These are phyloP conservation scores for Epinephelus malabaricus DNA, from an alignment of 2,797 vertebrate genomes.

Conservation along the genomic window DNA sequence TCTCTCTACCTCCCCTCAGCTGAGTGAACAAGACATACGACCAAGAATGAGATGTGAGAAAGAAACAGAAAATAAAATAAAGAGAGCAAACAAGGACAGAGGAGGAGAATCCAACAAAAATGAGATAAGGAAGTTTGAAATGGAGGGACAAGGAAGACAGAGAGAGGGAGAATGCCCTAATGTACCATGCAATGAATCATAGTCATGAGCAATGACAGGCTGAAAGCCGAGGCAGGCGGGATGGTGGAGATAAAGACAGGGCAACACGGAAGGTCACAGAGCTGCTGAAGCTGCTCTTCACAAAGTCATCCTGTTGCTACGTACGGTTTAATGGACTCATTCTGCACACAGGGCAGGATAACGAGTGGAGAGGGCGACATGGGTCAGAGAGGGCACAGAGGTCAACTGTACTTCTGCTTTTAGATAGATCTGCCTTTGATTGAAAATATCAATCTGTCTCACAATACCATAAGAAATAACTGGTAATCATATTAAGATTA, in stretches of 20 bases:
- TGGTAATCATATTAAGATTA: background rate
- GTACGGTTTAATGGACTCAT: slow-evolving; percentile 24
- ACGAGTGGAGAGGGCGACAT: background rate
- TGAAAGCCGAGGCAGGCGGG: slow-evolving; percentile 27
- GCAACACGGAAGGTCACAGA: slow-evolving; percentile 36
- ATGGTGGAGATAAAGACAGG: slow-evolving; percentile 34
- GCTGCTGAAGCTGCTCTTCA: slow-evolving; percentile 14
- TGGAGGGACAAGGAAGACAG: background rate
- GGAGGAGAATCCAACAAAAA: slow-evolving; percentile 9
- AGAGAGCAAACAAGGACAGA: background rate
- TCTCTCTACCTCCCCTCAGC: background rate
- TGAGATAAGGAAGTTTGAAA: slow-evolving; percentile 11
- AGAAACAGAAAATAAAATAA: slow-evolving; percentile 2
- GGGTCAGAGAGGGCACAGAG: slow-evolving; percentile 1
- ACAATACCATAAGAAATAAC: background rate
- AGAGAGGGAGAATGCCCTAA: slow-evolving; percentile 3
- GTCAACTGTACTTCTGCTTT: slow-evolving; percentile 5
- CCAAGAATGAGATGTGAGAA: background rate
- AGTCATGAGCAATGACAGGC: slow-evolving; percentile 42
- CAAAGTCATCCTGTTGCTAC: slow-evolving; percentile 14
- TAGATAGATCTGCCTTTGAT: background rate
- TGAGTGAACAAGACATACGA: slow-evolving; percentile 21
- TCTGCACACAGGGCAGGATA: slow-evolving; percentile 19
- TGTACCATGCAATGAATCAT: slow-evolving; percentile 50
- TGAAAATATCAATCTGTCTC: slow-evolving; percentile 12